Evolutionary conservation across 2,113 vertebrate species (phyloP).

Genomic region (Pterophyllum scalare): DNA sequence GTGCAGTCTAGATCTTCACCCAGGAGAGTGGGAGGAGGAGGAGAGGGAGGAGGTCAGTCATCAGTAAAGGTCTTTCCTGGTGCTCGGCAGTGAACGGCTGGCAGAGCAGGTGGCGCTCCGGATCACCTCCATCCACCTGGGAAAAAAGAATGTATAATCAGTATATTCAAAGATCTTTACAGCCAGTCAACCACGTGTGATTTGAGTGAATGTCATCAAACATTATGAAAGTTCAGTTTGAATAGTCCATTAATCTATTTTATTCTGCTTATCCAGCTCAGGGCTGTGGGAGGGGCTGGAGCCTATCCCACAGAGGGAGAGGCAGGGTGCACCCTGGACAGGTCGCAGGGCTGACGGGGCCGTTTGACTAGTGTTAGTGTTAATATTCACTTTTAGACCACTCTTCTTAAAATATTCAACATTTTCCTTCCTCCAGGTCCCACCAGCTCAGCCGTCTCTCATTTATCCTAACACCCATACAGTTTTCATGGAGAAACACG

Average conservation of each 20-base stretch:
- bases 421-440: background rate
- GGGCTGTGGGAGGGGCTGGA: rapidly evolving
- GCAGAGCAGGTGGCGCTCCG: slow-evolving; percentile 93
- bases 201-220: background rate
- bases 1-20: slow-evolving; percentile 5
- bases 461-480: no score
- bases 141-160: background rate
- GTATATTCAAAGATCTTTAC: background rate
- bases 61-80: slow-evolving; percentile 86
- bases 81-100: slow-evolving; percentile 83
- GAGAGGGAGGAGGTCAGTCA: background rate
- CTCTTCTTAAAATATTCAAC: background rate
- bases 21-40: background rate
- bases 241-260: rapidly evolving
- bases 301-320: background rate
- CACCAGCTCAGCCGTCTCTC: no score
- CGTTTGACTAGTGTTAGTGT: background rate
- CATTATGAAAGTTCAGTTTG: background rate
- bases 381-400: background rate
- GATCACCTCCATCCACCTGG: slow-evolving; percentile 99
- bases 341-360: background rate
- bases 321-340: background rate
- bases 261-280: background rate
- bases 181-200: no score
- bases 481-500: no score